Base-by-base conservation (phyloP, 2,113 vertebrate species). In the Archocentrus centrarchus region DNA sequence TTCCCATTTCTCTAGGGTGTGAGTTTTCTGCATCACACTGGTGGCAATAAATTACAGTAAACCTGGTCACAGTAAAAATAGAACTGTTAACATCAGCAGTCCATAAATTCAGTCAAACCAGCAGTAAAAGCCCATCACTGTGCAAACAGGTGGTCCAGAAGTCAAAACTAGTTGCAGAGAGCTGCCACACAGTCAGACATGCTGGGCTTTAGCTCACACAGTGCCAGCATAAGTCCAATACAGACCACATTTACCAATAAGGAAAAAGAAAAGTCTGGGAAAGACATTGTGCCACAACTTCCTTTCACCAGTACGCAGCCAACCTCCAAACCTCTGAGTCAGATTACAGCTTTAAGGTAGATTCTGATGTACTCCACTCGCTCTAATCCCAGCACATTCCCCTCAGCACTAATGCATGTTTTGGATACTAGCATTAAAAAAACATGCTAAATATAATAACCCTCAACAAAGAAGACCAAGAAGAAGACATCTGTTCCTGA, bases 1-100 rank as follows among this genome's bases (percentile, higher is more conserved):
- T 78, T 78, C 50, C 17, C 55, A 77, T 64, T 76, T 50, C 62
- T 82, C 41, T 1, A 18, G 14, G 41, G 55, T 58, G 61, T 55
- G 50, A 61, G 18, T 57, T 81, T 73, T 84, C 76, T 81, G 39
- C 88, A 77, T 86, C 80, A 64, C 68, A 59, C 39, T 83, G 55
- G 66, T 57, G 76, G 47, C 64, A 77, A 81, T 80, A 68, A 84
- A 86, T 91, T 55, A 83, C 79, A 88, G 81, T 79, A 88, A 86
- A 82, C 84, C 78, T 81, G 80, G 87, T 80, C 64, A 82, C 61
- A 75, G 83, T 90, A 87, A 91, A 92, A 88, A 90, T 82, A 91
- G 86, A 92, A 86, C 70, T 20, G 86, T 91, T 88, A 84, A 85
- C 84, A 88, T 89, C 82, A 92, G 87, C 80, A 92, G 89, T 89